These are phyloP conservation scores for Apostichopus japonicus DNA, from an alignment of 35 echinoderm and acorn worm genomes.

Conservation along the genomic window DNA sequence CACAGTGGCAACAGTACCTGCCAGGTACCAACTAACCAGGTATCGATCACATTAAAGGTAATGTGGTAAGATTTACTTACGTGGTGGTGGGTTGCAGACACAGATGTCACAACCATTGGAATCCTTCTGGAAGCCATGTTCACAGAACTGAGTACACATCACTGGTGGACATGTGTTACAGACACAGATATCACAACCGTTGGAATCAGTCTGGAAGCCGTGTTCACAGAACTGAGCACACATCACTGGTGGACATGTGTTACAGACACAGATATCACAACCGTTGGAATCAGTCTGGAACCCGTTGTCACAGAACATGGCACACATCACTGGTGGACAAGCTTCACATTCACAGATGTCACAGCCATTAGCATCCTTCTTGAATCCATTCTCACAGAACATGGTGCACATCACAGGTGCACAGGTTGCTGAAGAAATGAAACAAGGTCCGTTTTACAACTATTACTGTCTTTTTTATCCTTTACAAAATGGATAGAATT, in stretches of 20 bases:
- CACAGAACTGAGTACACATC: conserved; percentile 61
- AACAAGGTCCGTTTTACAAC: background rate
- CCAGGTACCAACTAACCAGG: no score
- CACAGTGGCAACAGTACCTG: no score
- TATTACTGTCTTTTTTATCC: background rate
- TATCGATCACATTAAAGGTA: no score
- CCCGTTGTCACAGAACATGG: conserved; percentile 64
- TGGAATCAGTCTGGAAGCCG: no score
- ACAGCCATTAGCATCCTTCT: conserved; percentile 59
- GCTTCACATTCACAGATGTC: conserved; percentile 56
- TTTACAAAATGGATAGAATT: no score
- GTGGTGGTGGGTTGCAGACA: conserved; percentile 26
- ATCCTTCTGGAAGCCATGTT: conserved; percentile 66
- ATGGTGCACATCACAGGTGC: conserved; percentile 51
- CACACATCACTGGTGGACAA: conserved; percentile 60
- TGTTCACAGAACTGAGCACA: no score
- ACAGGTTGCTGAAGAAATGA: conserved; percentile 25
- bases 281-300: conserved; percentile 53
- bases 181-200: conserved; percentile 63
- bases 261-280: conserved; percentile 5
- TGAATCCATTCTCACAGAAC: conserved; percentile 69
- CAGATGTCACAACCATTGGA: conserved; percentile 20
- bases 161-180: conserved; percentile 64
- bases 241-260: conserved; percentile 25
- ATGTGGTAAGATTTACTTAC: background rate